Evolutionary conservation across 2,113 vertebrate genomes (phyloP).

Genomic region (Hypanus sabinus): DNA sequence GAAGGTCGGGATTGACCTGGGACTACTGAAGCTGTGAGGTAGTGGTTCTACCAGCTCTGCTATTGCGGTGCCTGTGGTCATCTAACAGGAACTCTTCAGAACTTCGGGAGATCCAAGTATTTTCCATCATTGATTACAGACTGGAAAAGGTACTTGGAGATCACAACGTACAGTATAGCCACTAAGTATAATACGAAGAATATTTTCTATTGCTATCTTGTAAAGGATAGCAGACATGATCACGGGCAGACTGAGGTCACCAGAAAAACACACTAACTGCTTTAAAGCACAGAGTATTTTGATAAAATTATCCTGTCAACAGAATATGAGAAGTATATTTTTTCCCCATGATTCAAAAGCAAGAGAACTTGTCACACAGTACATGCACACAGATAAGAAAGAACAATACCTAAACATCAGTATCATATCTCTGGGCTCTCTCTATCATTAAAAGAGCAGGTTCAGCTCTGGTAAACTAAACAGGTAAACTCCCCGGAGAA

Average conservation of each 20-base stretch:
- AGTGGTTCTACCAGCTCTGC: too few species aligned
- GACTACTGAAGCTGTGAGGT: too few species aligned
- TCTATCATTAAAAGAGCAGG: neutral
- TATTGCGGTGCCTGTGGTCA: neutral
- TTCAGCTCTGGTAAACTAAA: neutral
- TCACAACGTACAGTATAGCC: too few species aligned
- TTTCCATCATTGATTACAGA: neutral
- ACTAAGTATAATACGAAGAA: neutral
- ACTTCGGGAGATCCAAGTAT: neutral
- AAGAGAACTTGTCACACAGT: neutral
- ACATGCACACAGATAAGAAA: neutral
- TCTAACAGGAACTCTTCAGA: neutral
- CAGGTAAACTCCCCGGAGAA: neutral
- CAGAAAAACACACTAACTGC: neutral
- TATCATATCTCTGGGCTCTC: neutral
- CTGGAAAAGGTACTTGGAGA: neutral
- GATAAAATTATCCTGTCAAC: neutral
- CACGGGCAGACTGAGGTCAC: neutral
- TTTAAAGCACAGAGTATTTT: neutral
- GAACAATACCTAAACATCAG: neutral
- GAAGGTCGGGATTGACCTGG: too few species aligned
- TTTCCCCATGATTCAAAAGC: neutral
- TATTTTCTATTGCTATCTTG: neutral
- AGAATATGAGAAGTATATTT: neutral
- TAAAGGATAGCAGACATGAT: neutral